Evolutionary conservation across 1,140 invertebrate species (phyloP).

Genomic region (Amphibalanus amphitrite): DNA sequence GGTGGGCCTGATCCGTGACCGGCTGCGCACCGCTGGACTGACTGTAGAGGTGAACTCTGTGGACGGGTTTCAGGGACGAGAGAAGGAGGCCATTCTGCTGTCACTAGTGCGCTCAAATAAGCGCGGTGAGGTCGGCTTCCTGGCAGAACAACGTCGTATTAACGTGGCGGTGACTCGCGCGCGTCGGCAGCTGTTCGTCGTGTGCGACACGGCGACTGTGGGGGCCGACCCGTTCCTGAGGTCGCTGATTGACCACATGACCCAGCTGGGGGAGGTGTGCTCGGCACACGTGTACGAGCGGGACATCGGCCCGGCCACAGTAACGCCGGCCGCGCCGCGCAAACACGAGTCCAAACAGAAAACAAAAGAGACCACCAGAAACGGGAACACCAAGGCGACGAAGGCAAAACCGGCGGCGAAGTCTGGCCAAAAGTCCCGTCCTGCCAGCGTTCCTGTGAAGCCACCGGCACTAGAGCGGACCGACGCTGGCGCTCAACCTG

Average conservation of each 20-base stretch:
- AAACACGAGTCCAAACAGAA: conserved; percentile 3
- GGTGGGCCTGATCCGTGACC: conserved; percentile 28
- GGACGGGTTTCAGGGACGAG: conserved; percentile 40
- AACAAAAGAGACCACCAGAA: conserved; percentile 8
- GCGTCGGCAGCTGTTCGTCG: conserved; percentile 35
- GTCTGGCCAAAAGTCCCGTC: conserved; percentile 16
- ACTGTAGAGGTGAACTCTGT: conserved; percentile 37
- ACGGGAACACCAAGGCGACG: conserved; percentile 5
- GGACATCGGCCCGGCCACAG: conserved; percentile 5
- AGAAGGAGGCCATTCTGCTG: conserved; percentile 35
- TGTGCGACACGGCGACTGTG: conserved; percentile 38
- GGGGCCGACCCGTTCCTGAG: conserved; percentile 30
- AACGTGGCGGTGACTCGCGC: conserved; percentile 45
- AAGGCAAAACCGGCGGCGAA: conserved; percentile 15
- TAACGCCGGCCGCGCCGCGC: conserved; percentile 12
- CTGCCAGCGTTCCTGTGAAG: conserved; percentile 11
- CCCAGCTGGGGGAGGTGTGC: conserved; percentile 31
- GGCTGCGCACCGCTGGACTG: conserved; percentile 28
- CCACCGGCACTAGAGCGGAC: no score
- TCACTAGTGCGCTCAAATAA: conserved; percentile 32
- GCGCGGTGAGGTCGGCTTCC: conserved; percentile 38
- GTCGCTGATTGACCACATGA: conserved; percentile 34
- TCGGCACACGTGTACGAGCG: conserved; percentile 23
- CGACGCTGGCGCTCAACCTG: background rate
- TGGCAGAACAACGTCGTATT: conserved; percentile 37